Base-by-base conservation (phyloP, 1,140 invertebrate species). In the Heliconius himera region DNA sequence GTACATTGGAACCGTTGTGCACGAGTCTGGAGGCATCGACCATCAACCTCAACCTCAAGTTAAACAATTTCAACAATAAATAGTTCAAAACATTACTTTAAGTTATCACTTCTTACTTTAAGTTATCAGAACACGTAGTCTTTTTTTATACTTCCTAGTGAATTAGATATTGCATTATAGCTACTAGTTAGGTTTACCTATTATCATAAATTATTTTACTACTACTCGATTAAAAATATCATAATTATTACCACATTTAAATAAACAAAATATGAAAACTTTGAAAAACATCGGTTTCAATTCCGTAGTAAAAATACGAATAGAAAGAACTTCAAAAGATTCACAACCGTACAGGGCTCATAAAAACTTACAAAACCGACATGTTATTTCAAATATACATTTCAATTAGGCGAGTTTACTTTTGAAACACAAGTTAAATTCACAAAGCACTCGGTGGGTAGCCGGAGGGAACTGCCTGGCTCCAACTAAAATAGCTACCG, bases 351-450 rank as follows among this genome's bases (percentile, higher is more conserved):
- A 66, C 70, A 38, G 36, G 29, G 36, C 36, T 72, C 33, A 66
- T 72, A 70, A 73, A 77, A 74, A 70, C 16, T 77, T 77, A 6
- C 77, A 77, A 84, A 76, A 78, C 81, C 84, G 86, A 89, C 81
- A 83, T 85, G 84, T 87, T 88, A 88, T 91, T 90, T 85, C 83
- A 86, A 86, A 86, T 90, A 88, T 86, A 89, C 86, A 90, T 90
- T 91, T 88, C 90, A 91, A 91, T 91, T 90, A 90, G 82, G 77
- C 71, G 72, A 83, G 87, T 89, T 90, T 89, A 90, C 88, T 90
- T 90, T 90, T 84, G 84, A 82, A 89, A 87, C 83, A 82, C 77
- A 89, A 90, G 85, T 89, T 88, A 86, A 90, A 90, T 88, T 90
- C 84, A 88, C 88, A 91, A 88, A 90, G 87, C 87, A 82, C 78